These are phyloP conservation scores for Lathamus discolor DNA, from an alignment of 2,113 vertebrate genomes.

Conservation along the genomic window DNA sequence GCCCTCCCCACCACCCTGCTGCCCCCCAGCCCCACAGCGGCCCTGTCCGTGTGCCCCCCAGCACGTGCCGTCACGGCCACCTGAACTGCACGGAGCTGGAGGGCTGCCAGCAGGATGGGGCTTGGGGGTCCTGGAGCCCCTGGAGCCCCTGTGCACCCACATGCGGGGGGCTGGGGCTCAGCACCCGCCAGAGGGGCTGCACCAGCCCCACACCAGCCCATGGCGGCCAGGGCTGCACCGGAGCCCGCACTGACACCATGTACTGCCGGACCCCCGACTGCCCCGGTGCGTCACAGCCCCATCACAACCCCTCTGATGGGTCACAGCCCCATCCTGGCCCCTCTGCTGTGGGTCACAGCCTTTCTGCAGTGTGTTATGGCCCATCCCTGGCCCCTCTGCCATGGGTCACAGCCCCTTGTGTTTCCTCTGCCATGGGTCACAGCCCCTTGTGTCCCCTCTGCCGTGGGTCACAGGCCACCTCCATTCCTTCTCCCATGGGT, in stretches of 20 bases:
- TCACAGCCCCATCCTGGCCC: no score
- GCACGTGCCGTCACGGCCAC: constrained; percentile 42
- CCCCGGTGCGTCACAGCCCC: constrained; percentile 25
- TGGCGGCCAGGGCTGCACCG: constrained; percentile 64
- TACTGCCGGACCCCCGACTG: constrained; percentile 84
- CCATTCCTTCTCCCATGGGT: constrained; percentile 20
- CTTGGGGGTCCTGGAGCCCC: constrained; percentile 74
- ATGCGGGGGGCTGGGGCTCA: constrained; percentile 85
- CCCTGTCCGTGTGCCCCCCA: not conserved
- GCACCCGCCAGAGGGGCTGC: constrained; percentile 77
- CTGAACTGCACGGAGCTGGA: not conserved
- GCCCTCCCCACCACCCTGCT: not conserved
- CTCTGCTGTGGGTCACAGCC: not conserved
- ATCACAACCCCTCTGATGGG: not conserved
- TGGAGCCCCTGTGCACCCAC: constrained; percentile 84
- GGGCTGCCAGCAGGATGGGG: constrained; percentile 71
- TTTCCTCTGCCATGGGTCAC: not conserved
- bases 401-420: no score
- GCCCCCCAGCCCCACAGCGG: not conserved
- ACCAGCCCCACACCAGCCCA: constrained; percentile 42
- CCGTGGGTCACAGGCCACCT: not conserved
- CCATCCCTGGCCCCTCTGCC: not conserved
- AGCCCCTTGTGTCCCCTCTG: not conserved
- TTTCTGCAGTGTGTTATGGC: not conserved
- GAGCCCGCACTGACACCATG: constrained; percentile 72